Base-by-base conservation (phyloP, 2,113 vertebrate genomes). In the Neotoma lepida region DNA sequence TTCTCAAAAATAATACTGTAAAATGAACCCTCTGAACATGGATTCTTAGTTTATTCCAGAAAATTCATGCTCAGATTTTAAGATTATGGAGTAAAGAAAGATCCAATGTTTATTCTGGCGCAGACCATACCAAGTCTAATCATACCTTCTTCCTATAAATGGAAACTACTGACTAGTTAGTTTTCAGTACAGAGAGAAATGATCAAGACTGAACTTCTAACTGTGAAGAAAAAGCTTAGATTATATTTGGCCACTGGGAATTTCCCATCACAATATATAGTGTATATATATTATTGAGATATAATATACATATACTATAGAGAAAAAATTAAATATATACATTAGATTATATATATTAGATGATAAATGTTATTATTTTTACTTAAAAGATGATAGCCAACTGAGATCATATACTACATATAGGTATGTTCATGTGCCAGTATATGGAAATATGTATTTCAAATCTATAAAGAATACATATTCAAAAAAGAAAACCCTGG, bases 11-110 rank as follows among this genome's bases (percentile, higher is more conserved):
- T n/a, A 94, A 84, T 63, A 81, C 74, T 95, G 54, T 26, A 58
- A 92, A 89, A 44, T 56, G 44, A 39, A n/a, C 6, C 63, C 15
- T 95, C 56, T 41, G 84, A n/a, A 64, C 2, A 51, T 73, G 68
- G 58, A 87, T 56, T 91, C 63, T 64, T 85, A 78, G 77, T 76
- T 93, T 91, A 86, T 85, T 94, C 39, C 58, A 66, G 86, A 63
- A 76, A 86, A 94, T 22, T 68, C 30, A 76, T 66, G 39, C 66
- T 96, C 39, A 71, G 71, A 88, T 93, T 85, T 97, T 93, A 80
- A 95, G 77, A 88, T 39, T 35, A n/a, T 49, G 35, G 89, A 49
- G 7, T 90, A 88, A 95, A 87, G 58, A 96, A 86, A 66, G 22
- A 70, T 12, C 28, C 20, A 70, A 49, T 26, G 66, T 88, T 71